Conservation (phyloP, 37 sponge, comb jelly and placozoan species). For the Axinella damicornis region DNA sequence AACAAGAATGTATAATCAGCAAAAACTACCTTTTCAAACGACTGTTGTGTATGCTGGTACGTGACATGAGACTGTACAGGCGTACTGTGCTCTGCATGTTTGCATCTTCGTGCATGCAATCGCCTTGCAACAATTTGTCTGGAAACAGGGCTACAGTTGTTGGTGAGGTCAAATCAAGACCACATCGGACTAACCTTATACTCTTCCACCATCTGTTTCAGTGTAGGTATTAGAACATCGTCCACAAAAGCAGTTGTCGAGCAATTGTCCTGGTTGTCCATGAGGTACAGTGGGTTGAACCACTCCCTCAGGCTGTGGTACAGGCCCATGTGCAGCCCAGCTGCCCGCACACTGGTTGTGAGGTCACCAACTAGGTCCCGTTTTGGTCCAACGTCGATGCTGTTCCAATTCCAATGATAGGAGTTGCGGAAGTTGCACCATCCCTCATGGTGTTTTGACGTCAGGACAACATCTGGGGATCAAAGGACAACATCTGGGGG, state of each 20-base stretch:
- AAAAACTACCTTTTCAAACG: too few species aligned
- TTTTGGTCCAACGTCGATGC: constrained; percentile 76
- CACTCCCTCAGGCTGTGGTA: constrained; percentile 90
- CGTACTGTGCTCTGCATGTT: too few species aligned
- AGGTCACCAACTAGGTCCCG: constrained; percentile 74
- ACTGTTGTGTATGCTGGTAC: too few species aligned
- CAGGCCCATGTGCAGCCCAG: constrained; percentile 77
- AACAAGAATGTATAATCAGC: too few species aligned
- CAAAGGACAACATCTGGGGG: constrained; percentile 20
- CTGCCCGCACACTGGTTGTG: constrained; percentile 64
- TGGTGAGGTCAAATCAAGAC: too few species aligned
- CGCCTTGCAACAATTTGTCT: too few species aligned
- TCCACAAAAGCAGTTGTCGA: constrained; percentile 65
- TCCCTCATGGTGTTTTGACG: constrained; percentile 89
- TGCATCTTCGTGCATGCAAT: too few species aligned
- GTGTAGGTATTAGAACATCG: constrained; percentile 68
- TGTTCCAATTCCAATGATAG: constrained; percentile 90
- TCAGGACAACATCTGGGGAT: constrained; percentile 77
- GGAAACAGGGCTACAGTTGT: too few species aligned
- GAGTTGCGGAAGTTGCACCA: constrained; percentile 79
- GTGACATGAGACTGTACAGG: too few species aligned
- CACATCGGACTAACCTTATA: constrained; percentile 52
- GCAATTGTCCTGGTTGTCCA: constrained; percentile 75
- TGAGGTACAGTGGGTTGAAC: constrained; percentile 78
- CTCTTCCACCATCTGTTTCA: constrained; percentile 61